These are phyloP conservation scores for Pampusana beccarii DNA, from an alignment of 2,113 vertebrate genomes.

Conservation along the genomic window DNA sequence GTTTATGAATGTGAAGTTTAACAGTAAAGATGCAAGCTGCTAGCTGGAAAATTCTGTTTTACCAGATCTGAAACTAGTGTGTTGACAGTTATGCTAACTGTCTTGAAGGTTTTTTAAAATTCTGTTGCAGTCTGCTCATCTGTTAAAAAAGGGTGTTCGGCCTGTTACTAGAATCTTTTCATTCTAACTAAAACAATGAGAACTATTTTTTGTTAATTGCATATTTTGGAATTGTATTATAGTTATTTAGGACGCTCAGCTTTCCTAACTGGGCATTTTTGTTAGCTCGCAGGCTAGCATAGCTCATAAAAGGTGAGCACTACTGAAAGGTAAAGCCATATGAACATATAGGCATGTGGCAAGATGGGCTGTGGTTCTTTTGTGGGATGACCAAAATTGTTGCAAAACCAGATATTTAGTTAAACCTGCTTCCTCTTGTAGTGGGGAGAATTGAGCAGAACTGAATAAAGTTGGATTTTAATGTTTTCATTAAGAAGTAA, in stretches of 20 bases:
- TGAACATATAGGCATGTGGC: background rate
- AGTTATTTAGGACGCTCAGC: background rate
- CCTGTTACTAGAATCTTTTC: background rate
- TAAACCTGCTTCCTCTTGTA: background rate
- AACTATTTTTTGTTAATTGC: background rate
- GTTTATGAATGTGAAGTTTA: background rate
- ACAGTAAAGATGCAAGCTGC: background rate
- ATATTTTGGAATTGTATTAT: background rate
- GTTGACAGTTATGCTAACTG: background rate
- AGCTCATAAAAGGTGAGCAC: background rate
- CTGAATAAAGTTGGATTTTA: background rate
- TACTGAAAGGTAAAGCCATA: background rate
- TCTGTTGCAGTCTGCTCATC: background rate
- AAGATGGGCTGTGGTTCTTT: background rate
- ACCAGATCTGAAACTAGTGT: background rate
- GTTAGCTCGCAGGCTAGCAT: background rate
- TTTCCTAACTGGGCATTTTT: background rate
- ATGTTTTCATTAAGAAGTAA: background rate
- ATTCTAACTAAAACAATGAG: background rate
- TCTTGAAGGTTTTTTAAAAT: background rate
- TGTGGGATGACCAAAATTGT: background rate
- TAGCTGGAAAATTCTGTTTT: background rate
- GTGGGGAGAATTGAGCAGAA: background rate
- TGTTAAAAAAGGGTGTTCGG: background rate
- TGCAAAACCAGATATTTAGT: background rate